Conservation (phyloP, 2,113 vertebrate genomes). For the Erinaceus europaeus region DNA sequence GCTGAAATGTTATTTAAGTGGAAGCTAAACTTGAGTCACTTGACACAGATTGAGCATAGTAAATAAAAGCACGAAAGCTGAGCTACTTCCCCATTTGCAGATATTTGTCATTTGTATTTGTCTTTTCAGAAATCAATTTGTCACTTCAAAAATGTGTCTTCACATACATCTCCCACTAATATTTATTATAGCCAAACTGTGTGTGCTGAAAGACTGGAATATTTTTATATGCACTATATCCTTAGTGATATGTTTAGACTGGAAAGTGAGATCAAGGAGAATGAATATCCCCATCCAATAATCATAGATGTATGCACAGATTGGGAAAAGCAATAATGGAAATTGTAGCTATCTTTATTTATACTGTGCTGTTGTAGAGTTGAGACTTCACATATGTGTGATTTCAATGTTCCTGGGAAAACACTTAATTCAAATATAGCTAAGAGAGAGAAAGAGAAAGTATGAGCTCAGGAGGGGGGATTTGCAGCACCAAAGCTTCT, state of each 20-base stretch:
- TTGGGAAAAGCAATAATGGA: not conserved
- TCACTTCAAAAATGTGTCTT: not conserved
- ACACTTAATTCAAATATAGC: too few relatives aligned
- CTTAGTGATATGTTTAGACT: not conserved
- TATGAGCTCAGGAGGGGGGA: too few relatives aligned
- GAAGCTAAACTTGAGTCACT: constrained; percentile 53
- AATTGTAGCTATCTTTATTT: not conserved
- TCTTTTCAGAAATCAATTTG: constrained; percentile 10
- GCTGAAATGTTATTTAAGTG: constrained; percentile 62
- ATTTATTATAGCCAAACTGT: not conserved
- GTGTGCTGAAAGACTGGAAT: not conserved
- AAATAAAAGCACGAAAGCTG: constrained; percentile 33
- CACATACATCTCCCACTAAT: not conserved
- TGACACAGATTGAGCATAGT: constrained; percentile 48
- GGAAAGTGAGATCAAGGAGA: not conserved
- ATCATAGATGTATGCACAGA: not conserved
- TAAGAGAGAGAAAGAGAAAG: too few relatives aligned
- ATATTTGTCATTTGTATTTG: constrained; percentile 11
- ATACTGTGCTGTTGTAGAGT: constrained; percentile 50
- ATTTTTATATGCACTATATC: not conserved
- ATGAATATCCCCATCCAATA: not conserved
- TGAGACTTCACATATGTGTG: constrained; percentile 35
- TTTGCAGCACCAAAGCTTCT: too few relatives aligned
- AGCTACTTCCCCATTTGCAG: constrained; percentile 22
- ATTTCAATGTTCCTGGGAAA: too few relatives aligned